A percentile compares a stretch with the other conserved stretches of the same genome.
Conservation (phyloP, 2,888 invertebrate species). For the Molanna angustata region DNA sequence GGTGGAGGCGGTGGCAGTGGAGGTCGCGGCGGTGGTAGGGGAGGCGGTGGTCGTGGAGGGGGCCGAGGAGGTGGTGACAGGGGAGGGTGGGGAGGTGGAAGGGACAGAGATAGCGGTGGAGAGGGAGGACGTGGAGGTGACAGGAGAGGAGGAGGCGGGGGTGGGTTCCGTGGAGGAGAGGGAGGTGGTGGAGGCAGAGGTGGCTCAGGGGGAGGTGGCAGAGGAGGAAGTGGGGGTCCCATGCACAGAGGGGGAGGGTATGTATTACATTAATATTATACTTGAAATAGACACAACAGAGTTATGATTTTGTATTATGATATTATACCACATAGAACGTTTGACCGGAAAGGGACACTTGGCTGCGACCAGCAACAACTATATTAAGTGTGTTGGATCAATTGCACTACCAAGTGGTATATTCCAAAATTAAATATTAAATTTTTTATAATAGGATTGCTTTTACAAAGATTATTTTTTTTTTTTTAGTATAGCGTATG, state of each 20-base stretch:
- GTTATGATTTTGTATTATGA: no score
- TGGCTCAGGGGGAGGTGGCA: conserved; percentile 38
- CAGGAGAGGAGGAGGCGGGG: conserved; percentile 33
- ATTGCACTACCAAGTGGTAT: no score
- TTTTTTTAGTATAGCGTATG: no score
- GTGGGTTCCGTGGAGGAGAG: conserved; percentile 34
- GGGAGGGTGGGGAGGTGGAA: neutral
- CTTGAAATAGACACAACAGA: no score
- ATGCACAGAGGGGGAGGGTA: conserved; percentile 51
- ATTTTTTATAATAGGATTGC: no score
- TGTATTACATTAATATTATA: conserved; percentile 6
- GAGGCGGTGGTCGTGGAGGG: neutral
- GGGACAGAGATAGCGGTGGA: neutral
- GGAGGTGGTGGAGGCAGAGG: conserved; percentile 40
- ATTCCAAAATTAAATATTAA: no score
- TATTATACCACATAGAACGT: neutral
- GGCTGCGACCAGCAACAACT: no score
- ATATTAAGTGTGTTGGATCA: no score
- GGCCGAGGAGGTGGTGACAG: neutral
- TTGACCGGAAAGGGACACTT: neutral
- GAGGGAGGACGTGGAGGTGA: neutral
- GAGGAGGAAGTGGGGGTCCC: conserved; percentile 50
- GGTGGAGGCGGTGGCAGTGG: conserved; percentile 46
- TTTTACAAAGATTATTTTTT: no score
- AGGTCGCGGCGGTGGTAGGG: conserved; percentile 31